Base-by-base conservation (phyloP, 1,140 invertebrate genomes). In the Oscheius sp. region DNA sequence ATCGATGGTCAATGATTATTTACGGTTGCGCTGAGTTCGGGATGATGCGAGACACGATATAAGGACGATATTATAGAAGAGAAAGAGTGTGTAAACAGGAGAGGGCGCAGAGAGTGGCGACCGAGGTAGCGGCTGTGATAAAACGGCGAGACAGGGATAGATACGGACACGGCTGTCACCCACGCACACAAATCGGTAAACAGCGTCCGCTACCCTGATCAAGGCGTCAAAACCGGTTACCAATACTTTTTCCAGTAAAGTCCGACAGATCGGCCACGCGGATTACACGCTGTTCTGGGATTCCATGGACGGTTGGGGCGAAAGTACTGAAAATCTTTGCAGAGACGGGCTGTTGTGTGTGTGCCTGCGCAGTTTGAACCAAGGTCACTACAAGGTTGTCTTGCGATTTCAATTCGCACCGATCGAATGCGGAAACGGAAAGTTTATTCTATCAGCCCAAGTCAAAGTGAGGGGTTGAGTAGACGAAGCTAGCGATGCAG, bases 91-190 rank as follows among this genome's bases (percentile, higher is more conserved):
- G 49, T 23, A 55, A 7, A 55, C 49, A 13, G 23, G 28, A 23
- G 49, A 55, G 49, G 28, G 49, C 15, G 7, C 4, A 55, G 23
- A 55, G 49, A 55, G 23, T 26, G 49, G 15, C 49, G 49, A 15
- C 7, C 7, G 49, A 55, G 49, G 49, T 55, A 55, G 49, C 49
- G 49, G 23, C 15, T 23, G 49, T 55, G 49, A 55, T 55, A 55
- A 55, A 55, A 23, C 49, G 49, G 7, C 15, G n/a, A n/a, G 38
- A 42, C 38, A 42, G 38, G 38, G 38, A 42, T 42, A 55, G 49
- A 55, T 55, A 55, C 49, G 49, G 38, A 55, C 49, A 55, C 49
- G 49, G 49, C 49, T 55, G 49, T 55, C 49, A 55, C 49, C 49
- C 49, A 55, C 49, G 49, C 49, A 55, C 49, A 23, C 49, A 55